Percentiles rank a stretch among this genome's conserved stretches.
These are phyloP conservation scores for Polietes domitor DNA, from an alignment of 2,888 invertebrate species.

Conservation along the genomic window DNA sequence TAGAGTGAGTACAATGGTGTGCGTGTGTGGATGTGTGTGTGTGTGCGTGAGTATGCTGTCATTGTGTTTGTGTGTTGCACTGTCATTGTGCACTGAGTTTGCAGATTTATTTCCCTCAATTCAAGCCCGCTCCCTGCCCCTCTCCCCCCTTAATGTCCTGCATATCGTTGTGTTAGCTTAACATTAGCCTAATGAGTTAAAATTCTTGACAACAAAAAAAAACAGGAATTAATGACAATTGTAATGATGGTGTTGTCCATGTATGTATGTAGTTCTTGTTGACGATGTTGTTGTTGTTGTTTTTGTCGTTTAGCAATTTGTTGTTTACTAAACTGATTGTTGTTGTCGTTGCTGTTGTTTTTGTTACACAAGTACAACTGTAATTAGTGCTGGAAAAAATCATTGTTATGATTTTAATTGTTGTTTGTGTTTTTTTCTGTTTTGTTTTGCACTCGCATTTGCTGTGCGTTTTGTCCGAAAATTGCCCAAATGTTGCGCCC, in stretches of 20 bases:
- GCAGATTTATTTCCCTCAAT: neutral
- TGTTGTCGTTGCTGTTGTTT: conserved; percentile 7
- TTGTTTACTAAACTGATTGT: conserved; percentile 8
- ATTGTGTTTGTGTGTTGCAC: neutral
- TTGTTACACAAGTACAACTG: neutral
- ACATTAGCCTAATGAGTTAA: conserved; percentile 59
- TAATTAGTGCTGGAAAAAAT: conserved; percentile 23
- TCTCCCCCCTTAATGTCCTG: neutral
- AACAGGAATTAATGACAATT: neutral
- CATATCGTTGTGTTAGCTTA: conserved; percentile 43
- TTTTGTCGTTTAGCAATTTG: neutral
- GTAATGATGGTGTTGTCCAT: conserved; percentile 2
- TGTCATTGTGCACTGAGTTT: conserved; percentile 26
- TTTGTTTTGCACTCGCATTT: neutral
- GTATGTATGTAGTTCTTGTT: conserved; percentile 5
- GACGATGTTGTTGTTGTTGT: neutral
- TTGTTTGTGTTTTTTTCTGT: neutral
- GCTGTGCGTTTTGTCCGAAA: neutral
- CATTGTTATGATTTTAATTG: conserved; percentile 37
- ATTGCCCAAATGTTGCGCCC: neutral
- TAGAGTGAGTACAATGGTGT: neutral
- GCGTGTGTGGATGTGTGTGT: neutral
- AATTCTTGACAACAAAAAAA: conserved; percentile 16
- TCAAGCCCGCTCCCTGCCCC: neutral
- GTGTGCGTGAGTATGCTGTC: neutral